These are phyloP conservation scores for Bilobella aurantiaca DNA, from an alignment of 1,140 invertebrate species.

Conservation along the genomic window DNA sequence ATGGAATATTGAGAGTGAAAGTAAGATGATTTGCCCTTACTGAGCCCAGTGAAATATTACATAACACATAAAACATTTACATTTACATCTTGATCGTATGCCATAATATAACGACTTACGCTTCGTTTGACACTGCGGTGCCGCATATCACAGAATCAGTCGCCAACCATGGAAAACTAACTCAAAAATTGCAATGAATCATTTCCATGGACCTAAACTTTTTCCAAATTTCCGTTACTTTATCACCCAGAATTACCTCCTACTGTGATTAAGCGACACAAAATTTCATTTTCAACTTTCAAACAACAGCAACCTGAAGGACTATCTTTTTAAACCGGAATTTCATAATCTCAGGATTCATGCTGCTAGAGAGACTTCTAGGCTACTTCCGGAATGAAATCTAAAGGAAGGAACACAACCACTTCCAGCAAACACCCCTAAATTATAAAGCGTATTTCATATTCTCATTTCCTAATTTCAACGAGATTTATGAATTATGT, in stretches of 20 bases:
- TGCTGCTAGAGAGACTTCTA: too few species aligned
- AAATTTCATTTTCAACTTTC: background rate
- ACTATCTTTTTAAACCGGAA: slow-evolving; percentile 7
- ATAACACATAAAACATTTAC: too few species aligned
- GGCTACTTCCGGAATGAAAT: background rate
- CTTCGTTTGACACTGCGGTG: too few species aligned
- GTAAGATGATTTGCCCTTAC: too few species aligned
- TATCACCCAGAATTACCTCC: background rate
- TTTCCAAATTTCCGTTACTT: slow-evolving; percentile 31
- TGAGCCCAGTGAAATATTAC: too few species aligned
- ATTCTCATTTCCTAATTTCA: slow-evolving; percentile 4
- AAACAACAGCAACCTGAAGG: background rate
- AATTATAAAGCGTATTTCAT: background rate
- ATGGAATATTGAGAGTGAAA: too few species aligned
- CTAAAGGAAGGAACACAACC: background rate
- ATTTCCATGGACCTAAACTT: slow-evolving; percentile 1
- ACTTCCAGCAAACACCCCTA: background rate
- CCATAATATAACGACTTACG: too few species aligned
- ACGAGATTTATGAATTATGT: slow-evolving; percentile 4
- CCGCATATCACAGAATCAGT: too few species aligned
- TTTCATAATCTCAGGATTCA: background rate
- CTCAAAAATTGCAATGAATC: background rate
- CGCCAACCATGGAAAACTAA: background rate
- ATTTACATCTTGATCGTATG: too few species aligned
- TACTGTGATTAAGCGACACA: background rate